These are phyloP conservation scores for Eledona agricola DNA, from an alignment of 2,888 invertebrate genomes.

Conservation along the genomic window DNA sequence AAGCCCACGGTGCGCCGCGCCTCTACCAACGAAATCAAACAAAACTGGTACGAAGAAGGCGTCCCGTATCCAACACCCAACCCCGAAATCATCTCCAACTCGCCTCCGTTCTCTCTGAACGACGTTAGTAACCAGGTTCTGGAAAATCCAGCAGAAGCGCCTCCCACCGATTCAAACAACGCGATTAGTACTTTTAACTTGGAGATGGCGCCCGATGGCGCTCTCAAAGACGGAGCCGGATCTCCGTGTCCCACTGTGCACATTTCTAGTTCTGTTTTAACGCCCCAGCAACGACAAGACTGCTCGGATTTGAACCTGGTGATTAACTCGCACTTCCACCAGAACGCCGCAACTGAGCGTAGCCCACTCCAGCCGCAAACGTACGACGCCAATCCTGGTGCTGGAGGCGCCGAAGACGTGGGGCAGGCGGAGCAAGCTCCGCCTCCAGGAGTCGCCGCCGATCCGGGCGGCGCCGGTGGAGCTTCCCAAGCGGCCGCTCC, in stretches of 20 bases:
- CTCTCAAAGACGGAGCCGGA: constrained; percentile 39
- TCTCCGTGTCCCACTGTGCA: constrained; percentile 67
- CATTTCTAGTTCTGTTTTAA: constrained; percentile 65
- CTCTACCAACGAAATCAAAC: constrained; percentile 63
- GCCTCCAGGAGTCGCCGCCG: constrained; percentile 44
- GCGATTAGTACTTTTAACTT: constrained; percentile 52
- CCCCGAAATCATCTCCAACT: constrained; percentile 57
- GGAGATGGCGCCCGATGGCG: constrained; percentile 49
- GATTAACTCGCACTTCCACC: constrained; percentile 74
- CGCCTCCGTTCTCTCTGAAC: constrained; percentile 51
- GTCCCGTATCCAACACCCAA: constrained; percentile 54
- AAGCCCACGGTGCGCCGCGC: constrained; percentile 59
- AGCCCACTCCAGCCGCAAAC: constrained; percentile 35
- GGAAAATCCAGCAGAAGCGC: constrained; percentile 31
- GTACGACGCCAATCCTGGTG: constrained; percentile 59
- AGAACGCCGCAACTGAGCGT: constrained; percentile 55
- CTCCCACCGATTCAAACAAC: constrained; percentile 37
- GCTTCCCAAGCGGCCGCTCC: too few species aligned
- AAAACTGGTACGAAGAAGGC: constrained; percentile 61
- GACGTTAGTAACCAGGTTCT: constrained; percentile 30
- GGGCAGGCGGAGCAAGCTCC: constrained; percentile 54
- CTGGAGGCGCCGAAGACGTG: constrained; percentile 53
- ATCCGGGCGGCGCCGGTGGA: constrained; percentile 29
- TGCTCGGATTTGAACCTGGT: constrained; percentile 77
- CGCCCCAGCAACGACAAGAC: constrained; percentile 68